Evolutionary conservation across 2,797 vertebrate species (phyloP), one percentile per base, ranked within the genome.

Genomic region (Cephalopachus bancanus): DNA sequence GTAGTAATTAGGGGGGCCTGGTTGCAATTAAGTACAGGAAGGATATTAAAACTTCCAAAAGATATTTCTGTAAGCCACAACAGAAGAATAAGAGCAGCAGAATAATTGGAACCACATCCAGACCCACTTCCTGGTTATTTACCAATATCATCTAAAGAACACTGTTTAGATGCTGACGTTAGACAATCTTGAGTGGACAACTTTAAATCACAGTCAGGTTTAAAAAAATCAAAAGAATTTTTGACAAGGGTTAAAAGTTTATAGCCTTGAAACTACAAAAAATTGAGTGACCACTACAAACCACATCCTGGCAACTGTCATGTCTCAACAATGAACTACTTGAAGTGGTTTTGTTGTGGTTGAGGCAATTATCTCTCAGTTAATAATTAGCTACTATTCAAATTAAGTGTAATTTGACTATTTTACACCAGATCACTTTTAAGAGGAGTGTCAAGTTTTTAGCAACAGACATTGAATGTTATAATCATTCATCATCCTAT

Each of bases 101-200:
- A 98, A 97, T 99, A 99, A 99, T 98, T 98, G 98, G 98, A 99
- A 98, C 98, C 98, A 99, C 98, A 98, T 98, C 97, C 97, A 98
- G 98, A 98, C 97, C 99, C 98, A 99, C 98, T 99, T 99, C 98
- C 99, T 98, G 98, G 93, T 98, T 98, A 98, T 98, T 98, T 98
- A 98, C 98, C 97, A 98, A 98, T 98, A 99, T 98, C 98, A 98
- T 98, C 97, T 99, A 98, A 98, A 98, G 98, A 98, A 98, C 96
- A 98, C 97, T 97, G 93, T 98, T 98, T 98, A 98, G 96, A 98
- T 97, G 97, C 98, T 98, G 97, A 97, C 95, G 85, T 93, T 98
- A 98, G 97, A 98, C 98, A 96, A 96, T 97, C 97, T 98, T 95
- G 83, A 98, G 96, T 85, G 98, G 94, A 97, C 96, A 98, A 97